Percentiles rank a stretch among this genome's conserved stretches.
phyloP scores from a whole-genome alignment of 2,113 vertebrate genomes.

The Sorex araneus region DNA sequence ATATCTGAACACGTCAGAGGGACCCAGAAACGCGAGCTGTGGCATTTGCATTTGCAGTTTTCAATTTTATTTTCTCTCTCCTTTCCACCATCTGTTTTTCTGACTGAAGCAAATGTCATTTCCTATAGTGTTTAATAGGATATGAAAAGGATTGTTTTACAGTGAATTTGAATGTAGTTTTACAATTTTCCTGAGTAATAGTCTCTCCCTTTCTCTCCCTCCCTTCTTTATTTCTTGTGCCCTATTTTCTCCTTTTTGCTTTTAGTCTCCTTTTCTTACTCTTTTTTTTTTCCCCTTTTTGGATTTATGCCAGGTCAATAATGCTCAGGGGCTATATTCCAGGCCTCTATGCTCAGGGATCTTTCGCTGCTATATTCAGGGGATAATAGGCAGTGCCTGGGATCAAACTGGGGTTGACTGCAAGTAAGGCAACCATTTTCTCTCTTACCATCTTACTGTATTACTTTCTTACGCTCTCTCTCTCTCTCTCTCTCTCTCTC shows the following conservation, averaged over 20 bases:
- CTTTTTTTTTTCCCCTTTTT: neutral
- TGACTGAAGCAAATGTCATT: slow-evolving; percentile 77
- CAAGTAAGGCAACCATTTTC: no score
- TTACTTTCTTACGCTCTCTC: neutral
- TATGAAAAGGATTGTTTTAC: slow-evolving; percentile 67
- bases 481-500: neutral
- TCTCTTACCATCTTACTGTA: no score
- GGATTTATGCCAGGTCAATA: no score
- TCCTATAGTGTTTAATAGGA: slow-evolving; percentile 66
- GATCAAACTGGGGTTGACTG: no score
- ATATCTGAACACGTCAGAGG: slow-evolving; percentile 82
- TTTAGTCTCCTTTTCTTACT: neutral
- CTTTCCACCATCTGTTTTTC: slow-evolving; percentile 80
- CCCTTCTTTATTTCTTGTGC: no score
- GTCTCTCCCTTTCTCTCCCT: neutral
- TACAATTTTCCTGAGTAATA: slow-evolving; percentile 54
- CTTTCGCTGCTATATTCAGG: no score
- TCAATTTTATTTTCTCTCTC: slow-evolving; percentile 81
- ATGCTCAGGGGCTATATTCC: no score
- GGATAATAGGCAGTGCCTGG: no score
- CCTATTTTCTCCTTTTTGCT: no score
- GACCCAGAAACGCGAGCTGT: slow-evolving; percentile 80
- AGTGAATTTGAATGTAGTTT: slow-evolving; percentile 59
- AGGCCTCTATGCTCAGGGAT: no score
- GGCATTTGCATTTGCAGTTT: slow-evolving; percentile 83